Percentiles rank a stretch among this genome's conserved stretches.
Evolutionary conservation across 1,140 invertebrate genomes (phyloP).

Genomic region (Drosophila simulans): DNA sequence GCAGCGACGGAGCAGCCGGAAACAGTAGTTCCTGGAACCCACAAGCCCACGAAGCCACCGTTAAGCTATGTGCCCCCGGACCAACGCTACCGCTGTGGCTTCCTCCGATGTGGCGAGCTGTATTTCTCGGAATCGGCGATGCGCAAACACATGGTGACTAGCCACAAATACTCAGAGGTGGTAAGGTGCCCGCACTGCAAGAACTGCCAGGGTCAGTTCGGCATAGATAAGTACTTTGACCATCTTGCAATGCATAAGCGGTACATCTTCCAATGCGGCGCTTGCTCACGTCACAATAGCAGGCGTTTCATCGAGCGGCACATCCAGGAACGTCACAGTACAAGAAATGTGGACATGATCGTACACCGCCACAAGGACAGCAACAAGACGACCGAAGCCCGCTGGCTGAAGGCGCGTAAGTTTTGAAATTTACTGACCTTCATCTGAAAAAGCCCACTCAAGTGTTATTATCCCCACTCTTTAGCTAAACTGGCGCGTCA

Average conservation of each 20-base stretch:
- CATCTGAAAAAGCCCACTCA: neutral
- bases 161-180: slow-evolving; percentile 23
- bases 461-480: neutral
- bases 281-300: slow-evolving; percentile 10
- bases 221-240: slow-evolving; percentile 8
- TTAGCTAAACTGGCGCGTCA: neutral
- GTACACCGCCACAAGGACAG: slow-evolving; percentile 14
- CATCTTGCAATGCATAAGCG: slow-evolving; percentile 55
- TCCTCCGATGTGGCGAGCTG: neutral
- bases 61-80: slow-evolving; percentile 29
- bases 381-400: neutral
- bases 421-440: neutral
- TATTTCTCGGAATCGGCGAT: slow-evolving; percentile 15
- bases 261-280: slow-evolving; percentile 60
- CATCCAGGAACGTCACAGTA: slow-evolving; percentile 27
- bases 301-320: slow-evolving; percentile 45
- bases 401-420: slow-evolving; percentile 57
- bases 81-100: slow-evolving; percentile 37
- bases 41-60: neutral
- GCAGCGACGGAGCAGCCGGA: neutral
- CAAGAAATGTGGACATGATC: slow-evolving; percentile 27
- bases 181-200: slow-evolving; percentile 42
- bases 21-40: neutral
- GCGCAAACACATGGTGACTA: slow-evolving; percentile 16
- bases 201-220: neutral